phyloP scores from a whole-genome alignment of 1,140 invertebrate species.

The Epicauta chinensis region DNA sequence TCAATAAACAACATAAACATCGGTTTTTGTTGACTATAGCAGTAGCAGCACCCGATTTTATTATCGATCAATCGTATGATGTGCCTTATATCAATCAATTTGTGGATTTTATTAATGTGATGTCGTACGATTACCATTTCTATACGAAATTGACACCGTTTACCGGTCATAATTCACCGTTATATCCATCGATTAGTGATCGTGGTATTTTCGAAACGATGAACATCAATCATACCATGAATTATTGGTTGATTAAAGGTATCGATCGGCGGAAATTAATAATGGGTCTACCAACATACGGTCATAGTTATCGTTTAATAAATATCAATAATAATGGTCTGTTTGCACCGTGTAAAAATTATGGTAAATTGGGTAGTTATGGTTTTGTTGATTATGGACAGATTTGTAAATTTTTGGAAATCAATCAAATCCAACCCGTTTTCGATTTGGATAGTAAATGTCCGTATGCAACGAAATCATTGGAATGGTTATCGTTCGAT shows the following conservation, averaged over 20 bases:
- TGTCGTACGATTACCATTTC: conserved; percentile 87
- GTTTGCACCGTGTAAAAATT: conserved; percentile 63
- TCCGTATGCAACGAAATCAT: conserved; percentile 67
- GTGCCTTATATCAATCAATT: conserved; percentile 65
- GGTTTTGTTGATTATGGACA: conserved; percentile 67
- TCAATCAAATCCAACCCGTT: conserved; percentile 45
- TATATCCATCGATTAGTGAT: conserved; percentile 57
- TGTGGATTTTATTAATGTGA: conserved; percentile 80
- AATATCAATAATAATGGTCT: conserved; percentile 60
- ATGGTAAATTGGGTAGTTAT: conserved; percentile 55
- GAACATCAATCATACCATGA: conserved; percentile 77
- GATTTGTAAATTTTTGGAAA: conserved; percentile 59
- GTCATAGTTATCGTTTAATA: conserved; percentile 69
- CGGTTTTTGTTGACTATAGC: conserved; percentile 64
- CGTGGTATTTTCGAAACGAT: conserved; percentile 60
- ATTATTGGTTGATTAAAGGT: conserved; percentile 74
- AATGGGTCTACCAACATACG: conserved; percentile 86
- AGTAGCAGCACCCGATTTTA: conserved; percentile 65
- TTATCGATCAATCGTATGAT: conserved; percentile 70
- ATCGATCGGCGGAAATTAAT: conserved; percentile 78
- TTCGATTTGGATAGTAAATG: conserved; percentile 65
- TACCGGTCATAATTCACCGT: conserved; percentile 76
- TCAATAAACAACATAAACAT: conserved; percentile 48
- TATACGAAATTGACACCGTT: conserved; percentile 69
- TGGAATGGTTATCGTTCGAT: conserved; percentile 89